Evolutionary conservation across 2,797 vertebrate genomes (phyloP).

Genomic region (Erpetoichthys calabaricus): DNA sequence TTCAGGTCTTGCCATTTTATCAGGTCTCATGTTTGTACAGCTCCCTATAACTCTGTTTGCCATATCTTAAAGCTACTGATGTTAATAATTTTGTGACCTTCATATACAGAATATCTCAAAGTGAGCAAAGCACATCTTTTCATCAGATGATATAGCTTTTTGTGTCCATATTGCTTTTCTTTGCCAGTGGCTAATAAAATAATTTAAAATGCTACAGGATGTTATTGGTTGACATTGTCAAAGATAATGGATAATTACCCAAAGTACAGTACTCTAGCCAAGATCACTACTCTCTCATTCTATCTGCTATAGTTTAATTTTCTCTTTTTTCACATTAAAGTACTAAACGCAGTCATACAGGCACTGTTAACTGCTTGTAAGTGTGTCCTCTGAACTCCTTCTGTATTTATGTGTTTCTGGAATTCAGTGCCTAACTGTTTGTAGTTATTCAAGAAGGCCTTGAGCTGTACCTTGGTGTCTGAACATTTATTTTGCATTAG

Average conservation of each 20-base stretch:
- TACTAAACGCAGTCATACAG: too few species aligned
- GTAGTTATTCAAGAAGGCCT: too few species aligned
- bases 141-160: slow-evolving; percentile 35
- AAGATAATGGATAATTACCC: slow-evolving; percentile 64
- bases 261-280: slow-evolving; percentile 32
- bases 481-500: too few species aligned
- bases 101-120: slow-evolving; percentile 30
- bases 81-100: slow-evolving; percentile 33
- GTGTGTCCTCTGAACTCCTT: too few species aligned
- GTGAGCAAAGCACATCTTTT: slow-evolving; percentile 19
- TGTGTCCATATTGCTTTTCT: slow-evolving; percentile 20
- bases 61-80: slow-evolving; percentile 24
- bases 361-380: too few species aligned
- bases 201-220: slow-evolving; percentile 50
- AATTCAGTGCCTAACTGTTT: too few species aligned
- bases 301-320: too few species aligned
- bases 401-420: too few species aligned
- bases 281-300: slow-evolving; percentile 10
- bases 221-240: slow-evolving; percentile 66
- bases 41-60: slow-evolving; percentile 22
- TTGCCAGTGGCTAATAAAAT: slow-evolving; percentile 44
- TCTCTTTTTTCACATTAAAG: too few species aligned
- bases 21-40: slow-evolving; percentile 17
- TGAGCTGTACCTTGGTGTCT: too few species aligned
- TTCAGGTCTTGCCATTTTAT: slow-evolving; percentile 37